Evolutionary conservation across 2,113 vertebrate genomes (phyloP).

Genomic region (Orycteropus afer): DNA sequence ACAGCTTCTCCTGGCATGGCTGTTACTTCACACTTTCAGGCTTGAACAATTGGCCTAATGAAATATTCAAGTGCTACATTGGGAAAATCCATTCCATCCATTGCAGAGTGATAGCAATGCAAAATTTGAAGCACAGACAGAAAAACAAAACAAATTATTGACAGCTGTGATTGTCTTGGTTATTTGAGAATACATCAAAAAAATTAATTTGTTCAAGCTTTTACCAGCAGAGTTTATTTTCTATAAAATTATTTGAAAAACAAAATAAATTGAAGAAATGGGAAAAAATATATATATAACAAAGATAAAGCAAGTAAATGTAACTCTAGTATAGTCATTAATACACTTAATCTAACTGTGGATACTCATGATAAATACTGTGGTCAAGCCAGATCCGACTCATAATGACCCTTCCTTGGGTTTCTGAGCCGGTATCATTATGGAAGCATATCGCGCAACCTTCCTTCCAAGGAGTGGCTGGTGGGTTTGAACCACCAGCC

Average conservation of each 20-base stretch:
- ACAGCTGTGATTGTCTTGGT: not conserved
- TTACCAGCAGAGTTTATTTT: too few relatives aligned
- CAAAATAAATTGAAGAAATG: not conserved
- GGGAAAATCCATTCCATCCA: conserved; percentile 53
- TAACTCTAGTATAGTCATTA: not conserved
- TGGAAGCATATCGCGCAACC: too few relatives aligned
- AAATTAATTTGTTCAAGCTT: not conserved
- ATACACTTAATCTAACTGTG: not conserved
- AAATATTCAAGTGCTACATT: conserved; percentile 17
- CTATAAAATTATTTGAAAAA: not conserved
- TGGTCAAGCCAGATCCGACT: too few relatives aligned
- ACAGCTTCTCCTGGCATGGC: not conserved
- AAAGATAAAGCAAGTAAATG: not conserved
- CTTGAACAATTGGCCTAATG: conserved; percentile 13
- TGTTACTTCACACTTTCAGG: conserved; percentile 68
- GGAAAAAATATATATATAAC: not conserved
- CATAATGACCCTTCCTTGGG: too few relatives aligned
- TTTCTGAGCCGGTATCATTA: too few relatives aligned
- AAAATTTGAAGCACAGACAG: not conserved
- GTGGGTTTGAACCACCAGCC: too few relatives aligned
- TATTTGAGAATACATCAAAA: not conserved
- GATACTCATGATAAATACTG: not conserved
- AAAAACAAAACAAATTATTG: conserved; percentile 18
- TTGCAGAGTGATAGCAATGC: not conserved
- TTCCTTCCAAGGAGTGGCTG: too few relatives aligned